phyloP scores from a whole-genome alignment of 2,113 vertebrate species.

The Parotia lawesii region DNA sequence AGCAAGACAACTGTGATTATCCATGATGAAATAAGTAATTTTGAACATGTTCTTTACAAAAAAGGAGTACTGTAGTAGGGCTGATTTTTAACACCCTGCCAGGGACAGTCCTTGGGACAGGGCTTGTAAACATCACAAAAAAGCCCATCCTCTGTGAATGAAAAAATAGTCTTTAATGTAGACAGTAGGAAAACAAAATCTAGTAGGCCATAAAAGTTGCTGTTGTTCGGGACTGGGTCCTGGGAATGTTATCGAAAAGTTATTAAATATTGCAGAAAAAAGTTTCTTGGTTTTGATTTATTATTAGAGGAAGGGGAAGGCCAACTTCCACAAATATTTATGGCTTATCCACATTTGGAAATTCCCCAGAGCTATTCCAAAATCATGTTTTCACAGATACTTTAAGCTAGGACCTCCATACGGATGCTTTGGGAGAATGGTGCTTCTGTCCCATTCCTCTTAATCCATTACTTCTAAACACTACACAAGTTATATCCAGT shows the following conservation, averaged over 20 bases:
- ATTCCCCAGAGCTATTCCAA: neutral
- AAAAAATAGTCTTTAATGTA: neutral
- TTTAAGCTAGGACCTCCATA: neutral
- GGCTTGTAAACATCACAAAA: neutral
- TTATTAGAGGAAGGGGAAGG: neutral
- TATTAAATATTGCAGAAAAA: neutral
- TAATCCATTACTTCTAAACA: neutral
- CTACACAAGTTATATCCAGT: accelerated
- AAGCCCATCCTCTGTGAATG: neutral
- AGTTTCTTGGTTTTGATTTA: neutral
- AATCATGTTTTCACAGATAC: neutral
- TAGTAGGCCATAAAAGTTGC: neutral
- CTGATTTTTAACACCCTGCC: neutral
- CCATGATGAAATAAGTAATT: neutral
- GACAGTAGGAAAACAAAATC: neutral
- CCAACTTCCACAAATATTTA: neutral
- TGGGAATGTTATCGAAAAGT: neutral
- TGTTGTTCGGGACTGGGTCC: neutral
- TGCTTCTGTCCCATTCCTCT: neutral
- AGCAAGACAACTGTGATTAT: neutral
- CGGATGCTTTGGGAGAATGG: accelerated
- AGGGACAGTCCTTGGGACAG: neutral
- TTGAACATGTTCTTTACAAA: neutral
- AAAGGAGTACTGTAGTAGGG: neutral
- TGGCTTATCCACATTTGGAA: neutral